Percentiles rank a stretch among this genome's conserved stretches.
Evolutionary conservation across 2,113 vertebrate species (phyloP).

Genomic region (Cyanistes caeruleus): DNA sequence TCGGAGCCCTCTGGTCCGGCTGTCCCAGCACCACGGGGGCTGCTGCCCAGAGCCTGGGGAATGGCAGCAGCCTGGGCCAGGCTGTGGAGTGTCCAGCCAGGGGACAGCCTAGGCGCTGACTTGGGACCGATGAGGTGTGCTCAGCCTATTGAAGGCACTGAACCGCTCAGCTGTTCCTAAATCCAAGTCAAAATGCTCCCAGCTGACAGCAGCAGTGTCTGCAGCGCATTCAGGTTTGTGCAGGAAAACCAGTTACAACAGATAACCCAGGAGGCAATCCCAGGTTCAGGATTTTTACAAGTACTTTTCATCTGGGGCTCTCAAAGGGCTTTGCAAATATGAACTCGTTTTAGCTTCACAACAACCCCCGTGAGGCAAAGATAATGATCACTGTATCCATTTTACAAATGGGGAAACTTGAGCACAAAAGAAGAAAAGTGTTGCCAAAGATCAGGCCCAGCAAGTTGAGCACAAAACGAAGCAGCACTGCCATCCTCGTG

Average conservation of each 20-base stretch:
- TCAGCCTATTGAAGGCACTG: background rate
- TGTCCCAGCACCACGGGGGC: background rate
- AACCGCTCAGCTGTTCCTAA: background rate
- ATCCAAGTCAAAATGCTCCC: background rate
- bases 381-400: slow-evolving; percentile 38
- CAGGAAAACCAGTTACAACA: slow-evolving; percentile 70
- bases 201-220: background rate
- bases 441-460: slow-evolving; percentile 27
- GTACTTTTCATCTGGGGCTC: slow-evolving; percentile 51
- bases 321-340: slow-evolving; percentile 44
- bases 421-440: slow-evolving; percentile 9
- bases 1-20: background rate
- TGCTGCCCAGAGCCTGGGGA: background rate
- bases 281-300: slow-evolving; percentile 41
- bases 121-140: background rate
- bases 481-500: background rate
- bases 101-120: rapidly evolving
- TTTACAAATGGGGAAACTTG: slow-evolving; percentile 29
- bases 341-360: slow-evolving; percentile 50
- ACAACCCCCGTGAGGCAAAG: slow-evolving; percentile 44
- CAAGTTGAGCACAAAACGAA: background rate
- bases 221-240: slow-evolving; percentile 14
- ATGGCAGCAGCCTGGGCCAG: background rate
- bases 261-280: slow-evolving; percentile 52
- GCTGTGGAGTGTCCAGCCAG: rapidly evolving